Evolutionary conservation across 2,888 invertebrate genomes (phyloP).

Genomic region (Drosophila quasianomalipes): DNA sequence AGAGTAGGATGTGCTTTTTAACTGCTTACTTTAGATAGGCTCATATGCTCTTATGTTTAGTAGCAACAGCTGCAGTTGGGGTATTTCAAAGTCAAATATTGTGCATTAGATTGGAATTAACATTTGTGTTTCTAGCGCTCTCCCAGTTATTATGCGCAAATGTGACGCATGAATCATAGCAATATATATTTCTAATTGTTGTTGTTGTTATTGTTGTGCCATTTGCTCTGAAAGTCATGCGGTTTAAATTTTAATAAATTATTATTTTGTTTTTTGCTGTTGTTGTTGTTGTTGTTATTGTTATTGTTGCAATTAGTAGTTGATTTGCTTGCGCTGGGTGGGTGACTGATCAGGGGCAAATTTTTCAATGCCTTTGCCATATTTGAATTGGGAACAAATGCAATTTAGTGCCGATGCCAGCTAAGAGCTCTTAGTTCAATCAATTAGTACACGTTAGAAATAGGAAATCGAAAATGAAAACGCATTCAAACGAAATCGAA

Average conservation of each 20-base stretch:
- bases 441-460: constrained; percentile 8
- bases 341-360: constrained; percentile 52
- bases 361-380: constrained; percentile 36
- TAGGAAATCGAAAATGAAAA: constrained; percentile 54
- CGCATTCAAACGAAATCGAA: constrained; percentile 65
- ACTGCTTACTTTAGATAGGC: neutral
- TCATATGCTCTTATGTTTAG: neutral
- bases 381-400: constrained; percentile 15
- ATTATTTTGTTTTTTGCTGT: constrained; percentile 42
- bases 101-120: constrained; percentile 10
- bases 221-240: constrained; percentile 72
- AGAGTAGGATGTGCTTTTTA: neutral
- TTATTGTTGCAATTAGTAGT: constrained; percentile 14
- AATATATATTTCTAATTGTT: constrained; percentile 54
- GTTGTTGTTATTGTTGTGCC: constrained; percentile 46
- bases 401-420: constrained; percentile 9
- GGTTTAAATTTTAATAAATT: constrained; percentile 78
- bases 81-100: constrained; percentile 40
- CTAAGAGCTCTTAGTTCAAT: constrained; percentile 6
- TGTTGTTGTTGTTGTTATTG: constrained; percentile 27
- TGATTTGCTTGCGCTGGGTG: constrained; percentile 24
- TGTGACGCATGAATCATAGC: constrained; percentile 76
- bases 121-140: constrained; percentile 31
- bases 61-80: constrained; percentile 1
- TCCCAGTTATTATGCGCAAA: constrained; percentile 68